A percentile compares a stretch with the other conserved stretches of the same genome.
Evolutionary conservation across 2,888 invertebrate species (phyloP).

Genomic region (Dorcus hopei): DNA sequence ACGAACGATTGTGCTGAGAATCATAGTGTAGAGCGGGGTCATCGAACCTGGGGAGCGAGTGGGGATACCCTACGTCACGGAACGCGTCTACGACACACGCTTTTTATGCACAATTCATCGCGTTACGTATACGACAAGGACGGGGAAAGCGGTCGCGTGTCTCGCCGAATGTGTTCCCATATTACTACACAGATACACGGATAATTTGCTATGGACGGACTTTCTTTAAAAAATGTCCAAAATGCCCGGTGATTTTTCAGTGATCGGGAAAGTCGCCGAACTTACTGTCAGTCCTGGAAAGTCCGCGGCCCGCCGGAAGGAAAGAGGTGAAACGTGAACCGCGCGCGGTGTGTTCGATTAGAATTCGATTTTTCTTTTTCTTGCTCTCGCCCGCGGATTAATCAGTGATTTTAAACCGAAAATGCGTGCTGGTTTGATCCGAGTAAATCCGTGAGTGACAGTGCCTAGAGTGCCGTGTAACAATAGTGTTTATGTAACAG

Average conservation of each 20-base stretch:
- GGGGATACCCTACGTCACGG: conserved; percentile 44
- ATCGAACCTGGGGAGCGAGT: conserved; percentile 43
- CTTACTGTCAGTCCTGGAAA: too few relatives aligned
- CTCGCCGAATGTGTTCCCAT: conserved; percentile 37
- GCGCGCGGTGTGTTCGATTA: too few relatives aligned
- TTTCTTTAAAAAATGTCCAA: conserved; percentile 48
- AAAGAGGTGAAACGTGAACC: too few relatives aligned
- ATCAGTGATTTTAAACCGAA: not conserved
- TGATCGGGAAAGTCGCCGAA: conserved; percentile 2
- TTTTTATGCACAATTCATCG: conserved; percentile 24
- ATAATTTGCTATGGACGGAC: conserved; percentile 45
- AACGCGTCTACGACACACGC: conserved; percentile 43
- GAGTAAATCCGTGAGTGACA: too few relatives aligned
- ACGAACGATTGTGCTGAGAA: conserved; percentile 32
- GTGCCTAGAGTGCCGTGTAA: too few relatives aligned
- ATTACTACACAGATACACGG: conserved; percentile 48
- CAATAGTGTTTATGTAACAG: too few relatives aligned
- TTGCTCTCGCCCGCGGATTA: not conserved
- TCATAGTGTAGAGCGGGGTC: conserved; percentile 43
- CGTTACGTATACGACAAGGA: conserved; percentile 31
- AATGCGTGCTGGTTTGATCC: not conserved
- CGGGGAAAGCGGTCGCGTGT: conserved; percentile 19
- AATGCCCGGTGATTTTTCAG: conserved; percentile 33
- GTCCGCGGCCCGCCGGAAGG: too few relatives aligned
- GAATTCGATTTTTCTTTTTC: too few relatives aligned